A percentile compares a stretch with the other conserved stretches of the same genome.
Conservation (phyloP, 2,113 vertebrate genomes). For the Mormyrus iriodes region DNA sequence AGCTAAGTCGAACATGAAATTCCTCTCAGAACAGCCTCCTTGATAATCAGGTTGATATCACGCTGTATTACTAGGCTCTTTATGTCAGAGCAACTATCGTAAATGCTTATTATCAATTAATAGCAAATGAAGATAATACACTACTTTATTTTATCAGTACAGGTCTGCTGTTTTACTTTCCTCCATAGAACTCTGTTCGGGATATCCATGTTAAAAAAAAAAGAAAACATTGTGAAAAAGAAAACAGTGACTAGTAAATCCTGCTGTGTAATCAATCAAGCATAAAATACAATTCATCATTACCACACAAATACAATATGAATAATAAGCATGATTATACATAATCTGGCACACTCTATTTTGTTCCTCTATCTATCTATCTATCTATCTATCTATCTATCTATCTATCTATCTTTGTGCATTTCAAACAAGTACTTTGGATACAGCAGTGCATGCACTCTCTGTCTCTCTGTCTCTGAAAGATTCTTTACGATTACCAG, state of each 20-base stretch:
- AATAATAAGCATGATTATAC: neutral
- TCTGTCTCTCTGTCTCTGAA: neutral
- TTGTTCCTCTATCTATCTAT: neutral
- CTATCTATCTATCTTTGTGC: neutral
- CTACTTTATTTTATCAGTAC: neutral
- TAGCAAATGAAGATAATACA: neutral
- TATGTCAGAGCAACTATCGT: neutral
- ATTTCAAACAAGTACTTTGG: neutral
- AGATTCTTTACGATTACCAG: neutral
- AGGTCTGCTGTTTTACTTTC: neutral
- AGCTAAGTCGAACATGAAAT: neutral
- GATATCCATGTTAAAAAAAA: neutral
- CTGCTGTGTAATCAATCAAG: neutral
- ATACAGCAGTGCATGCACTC: neutral
- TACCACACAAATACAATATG: neutral
- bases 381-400: neutral
- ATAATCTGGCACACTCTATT: neutral
- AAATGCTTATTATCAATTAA: neutral
- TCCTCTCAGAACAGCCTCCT: neutral
- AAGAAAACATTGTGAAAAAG: too few species aligned
- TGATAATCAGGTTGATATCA: neutral
- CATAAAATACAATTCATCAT: neutral
- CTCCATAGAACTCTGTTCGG: neutral
- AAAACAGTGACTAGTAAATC: neutral
- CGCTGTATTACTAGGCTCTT: neutral